Percentiles rank a stretch among this genome's conserved stretches.
Conservation (phyloP, 2,888 invertebrate genomes). For the Camptogramma bilineatum region DNA sequence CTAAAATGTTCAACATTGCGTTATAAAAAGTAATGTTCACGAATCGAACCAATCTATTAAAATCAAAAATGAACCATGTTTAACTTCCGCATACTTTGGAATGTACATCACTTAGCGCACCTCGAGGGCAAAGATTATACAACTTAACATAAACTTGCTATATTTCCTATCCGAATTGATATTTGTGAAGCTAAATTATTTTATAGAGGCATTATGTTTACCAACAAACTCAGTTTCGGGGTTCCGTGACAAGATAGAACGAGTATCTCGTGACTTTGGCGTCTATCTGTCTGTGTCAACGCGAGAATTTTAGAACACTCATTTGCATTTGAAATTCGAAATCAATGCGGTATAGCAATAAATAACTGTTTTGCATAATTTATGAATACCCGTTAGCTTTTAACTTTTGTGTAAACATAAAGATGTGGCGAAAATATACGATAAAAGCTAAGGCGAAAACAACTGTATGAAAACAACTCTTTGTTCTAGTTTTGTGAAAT, state of each 20-base stretch:
- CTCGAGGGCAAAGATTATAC: slow-evolving; percentile 61
- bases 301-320: slow-evolving; percentile 12
- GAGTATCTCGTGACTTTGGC: slow-evolving; percentile 4
- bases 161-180: slow-evolving; percentile 54
- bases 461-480: too few relatives aligned
- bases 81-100: slow-evolving; percentile 73
- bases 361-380: slow-evolving; percentile 5
- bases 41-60: slow-evolving; percentile 21
- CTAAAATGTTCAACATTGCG: background rate
- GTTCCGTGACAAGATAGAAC: slow-evolving; percentile 14
- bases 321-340: slow-evolving; percentile 16
- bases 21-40: background rate
- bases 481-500: too few relatives aligned
- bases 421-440: background rate
- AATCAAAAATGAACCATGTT: slow-evolving; percentile 59
- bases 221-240: slow-evolving; percentile 40
- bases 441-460: background rate
- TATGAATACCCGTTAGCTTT: slow-evolving; percentile 9
- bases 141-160: slow-evolving; percentile 54
- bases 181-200: slow-evolving; percentile 54
- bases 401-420: background rate
- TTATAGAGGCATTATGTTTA: slow-evolving; percentile 43
- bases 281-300: slow-evolving; percentile 23
- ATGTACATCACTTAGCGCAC: slow-evolving; percentile 71
- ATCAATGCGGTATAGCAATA: slow-evolving; percentile 3